Conservation (phyloP, 2,113 vertebrate genomes). For the Pelusios castaneus region DNA sequence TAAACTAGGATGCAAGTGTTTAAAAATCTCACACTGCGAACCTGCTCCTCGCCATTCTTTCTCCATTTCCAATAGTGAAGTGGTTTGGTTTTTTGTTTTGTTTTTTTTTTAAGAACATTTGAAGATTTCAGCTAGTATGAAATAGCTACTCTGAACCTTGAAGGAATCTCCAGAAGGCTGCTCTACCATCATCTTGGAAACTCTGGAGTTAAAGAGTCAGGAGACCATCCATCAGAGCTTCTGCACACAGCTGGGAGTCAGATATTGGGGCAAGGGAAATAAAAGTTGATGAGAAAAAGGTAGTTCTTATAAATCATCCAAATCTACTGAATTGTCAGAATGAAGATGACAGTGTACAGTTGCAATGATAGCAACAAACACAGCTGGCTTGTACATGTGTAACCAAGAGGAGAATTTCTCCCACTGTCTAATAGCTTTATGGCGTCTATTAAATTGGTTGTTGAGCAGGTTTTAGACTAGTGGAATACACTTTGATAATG, state of each 20-base stretch:
- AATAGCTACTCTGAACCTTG: conserved; percentile 43
- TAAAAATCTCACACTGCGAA: conserved; percentile 51
- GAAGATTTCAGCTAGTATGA: conserved; percentile 56
- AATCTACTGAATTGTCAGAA: conserved; percentile 15
- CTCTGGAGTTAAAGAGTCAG: background rate
- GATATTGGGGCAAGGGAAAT: background rate
- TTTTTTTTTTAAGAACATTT: conserved; percentile 61
- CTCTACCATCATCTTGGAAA: background rate
- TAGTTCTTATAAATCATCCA: conserved; percentile 28
- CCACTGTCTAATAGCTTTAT: background rate
- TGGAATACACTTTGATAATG: background rate
- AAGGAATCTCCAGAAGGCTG: background rate
- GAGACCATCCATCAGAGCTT: conserved; percentile 24
- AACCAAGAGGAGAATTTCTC: conserved; percentile 1
- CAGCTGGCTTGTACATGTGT: background rate
- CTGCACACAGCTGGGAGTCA: background rate
- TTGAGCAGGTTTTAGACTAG: background rate
- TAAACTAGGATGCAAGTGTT: conserved; percentile 50
- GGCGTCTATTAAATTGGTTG: conserved; percentile 32
- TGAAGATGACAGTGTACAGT: background rate
- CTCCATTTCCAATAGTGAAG: conserved; percentile 46
- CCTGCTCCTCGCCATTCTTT: conserved; percentile 45
- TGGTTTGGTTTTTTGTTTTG: too few relatives aligned
- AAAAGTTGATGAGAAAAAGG: conserved; percentile 31
- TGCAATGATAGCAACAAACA: background rate